phyloP scores from a whole-genome alignment of 2,113 vertebrate genomes.

The Marmota monax region DNA sequence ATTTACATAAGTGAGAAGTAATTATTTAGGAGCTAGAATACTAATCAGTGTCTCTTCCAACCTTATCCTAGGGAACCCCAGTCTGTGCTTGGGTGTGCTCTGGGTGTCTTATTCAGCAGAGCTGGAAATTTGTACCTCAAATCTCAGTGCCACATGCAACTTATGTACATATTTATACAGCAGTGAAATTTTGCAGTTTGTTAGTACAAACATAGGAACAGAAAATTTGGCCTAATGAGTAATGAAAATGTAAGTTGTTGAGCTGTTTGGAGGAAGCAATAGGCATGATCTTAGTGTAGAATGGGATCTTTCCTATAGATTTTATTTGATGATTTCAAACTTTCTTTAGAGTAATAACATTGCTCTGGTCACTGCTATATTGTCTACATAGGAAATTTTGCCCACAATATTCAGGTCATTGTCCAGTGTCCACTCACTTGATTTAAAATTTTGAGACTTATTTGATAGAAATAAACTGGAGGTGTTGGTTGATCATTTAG shows the following conservation, averaged over 20 bases:
- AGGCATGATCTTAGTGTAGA: neutral
- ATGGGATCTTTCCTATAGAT: neutral
- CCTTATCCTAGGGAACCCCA: neutral
- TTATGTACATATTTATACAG: neutral
- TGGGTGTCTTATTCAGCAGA: neutral
- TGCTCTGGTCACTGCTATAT: neutral
- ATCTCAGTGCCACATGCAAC: neutral
- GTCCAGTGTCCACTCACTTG: neutral
- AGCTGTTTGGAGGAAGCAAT: neutral
- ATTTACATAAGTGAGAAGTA: too few relatives aligned
- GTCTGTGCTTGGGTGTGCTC: neutral
- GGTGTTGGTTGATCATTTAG: neutral
- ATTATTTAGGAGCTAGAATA: neutral
- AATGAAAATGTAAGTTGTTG: conserved; percentile 16
- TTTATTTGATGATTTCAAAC: neutral
- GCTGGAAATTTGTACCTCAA: neutral
- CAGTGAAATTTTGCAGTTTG: neutral
- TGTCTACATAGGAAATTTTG: neutral
- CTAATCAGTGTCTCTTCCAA: neutral
- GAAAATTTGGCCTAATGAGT: neutral
- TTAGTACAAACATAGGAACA: neutral
- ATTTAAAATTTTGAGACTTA: neutral
- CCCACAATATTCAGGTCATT: neutral
- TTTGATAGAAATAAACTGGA: neutral
- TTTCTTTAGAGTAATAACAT: neutral